A percentile compares a stretch with the other conserved stretches of the same genome.
Conservation (phyloP, 2,797 vertebrate species). For the Heterohyrax brucei region DNA sequence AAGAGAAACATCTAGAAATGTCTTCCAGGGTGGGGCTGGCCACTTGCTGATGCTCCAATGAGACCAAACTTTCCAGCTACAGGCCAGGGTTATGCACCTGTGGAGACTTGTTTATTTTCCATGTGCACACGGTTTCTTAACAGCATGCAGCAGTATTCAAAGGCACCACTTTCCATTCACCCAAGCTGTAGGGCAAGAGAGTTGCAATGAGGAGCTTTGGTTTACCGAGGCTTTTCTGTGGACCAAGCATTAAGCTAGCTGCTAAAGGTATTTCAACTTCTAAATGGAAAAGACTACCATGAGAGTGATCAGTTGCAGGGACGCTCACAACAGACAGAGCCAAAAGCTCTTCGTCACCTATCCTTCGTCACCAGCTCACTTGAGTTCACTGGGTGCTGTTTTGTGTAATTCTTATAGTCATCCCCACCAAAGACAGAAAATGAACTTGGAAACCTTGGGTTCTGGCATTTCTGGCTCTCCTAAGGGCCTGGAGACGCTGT, state of each 20-base stretch:
- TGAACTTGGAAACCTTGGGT: neutral
- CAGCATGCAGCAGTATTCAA: slow-evolving; percentile 76
- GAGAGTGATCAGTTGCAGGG: neutral
- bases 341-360: neutral
- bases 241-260: neutral
- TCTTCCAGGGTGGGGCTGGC: neutral
- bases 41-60: neutral
- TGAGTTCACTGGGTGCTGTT: neutral
- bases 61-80: neutral
- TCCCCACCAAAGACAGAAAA: neutral
- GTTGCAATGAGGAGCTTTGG: neutral
- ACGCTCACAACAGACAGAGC: neutral
- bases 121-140: slow-evolving; percentile 87
- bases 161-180: slow-evolving; percentile 84
- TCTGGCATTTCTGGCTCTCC: neutral
- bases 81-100: rapidly evolving
- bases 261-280: neutral
- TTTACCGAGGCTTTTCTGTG: neutral
- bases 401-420: neutral
- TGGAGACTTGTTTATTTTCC: slow-evolving; percentile 89
- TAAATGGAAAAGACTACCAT: neutral
- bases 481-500: neutral
- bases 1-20: neutral
- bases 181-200: neutral
- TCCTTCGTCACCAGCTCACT: neutral